Percentiles rank a stretch among this genome's conserved stretches.
phyloP scores from a whole-genome alignment of 2,888 invertebrate species.

The Hanleya hanleyi region DNA sequence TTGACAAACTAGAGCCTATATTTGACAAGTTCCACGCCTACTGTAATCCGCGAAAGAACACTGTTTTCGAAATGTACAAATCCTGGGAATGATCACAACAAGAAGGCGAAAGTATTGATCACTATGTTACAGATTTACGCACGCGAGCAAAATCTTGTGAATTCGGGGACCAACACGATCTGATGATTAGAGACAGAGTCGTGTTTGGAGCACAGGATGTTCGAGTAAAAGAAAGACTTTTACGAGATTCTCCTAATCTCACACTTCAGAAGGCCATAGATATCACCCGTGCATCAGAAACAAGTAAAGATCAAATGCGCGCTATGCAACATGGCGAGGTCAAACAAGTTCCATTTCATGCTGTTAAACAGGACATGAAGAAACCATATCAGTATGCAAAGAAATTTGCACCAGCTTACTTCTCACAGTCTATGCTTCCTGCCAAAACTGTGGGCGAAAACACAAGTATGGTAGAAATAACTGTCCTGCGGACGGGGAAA shows the following conservation, averaged over 20 bases:
- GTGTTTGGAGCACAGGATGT: conserved; percentile 16
- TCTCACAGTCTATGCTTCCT: too few species aligned
- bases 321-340: neutral
- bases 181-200: conserved; percentile 24
- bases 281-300: conserved; percentile 29
- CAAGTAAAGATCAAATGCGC: conserved; percentile 16
- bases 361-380: neutral
- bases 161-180: conserved; percentile 21
- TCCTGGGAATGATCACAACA: conserved; percentile 18
- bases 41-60: conserved; percentile 29
- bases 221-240: conserved; percentile 18
- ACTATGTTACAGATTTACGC: conserved; percentile 26
- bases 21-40: too few species aligned
- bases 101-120: conserved; percentile 22
- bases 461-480: conserved; percentile 12
- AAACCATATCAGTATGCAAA: neutral
- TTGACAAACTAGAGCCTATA: conserved; percentile 6
- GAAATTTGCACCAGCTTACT: too few species aligned
- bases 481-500: conserved; percentile 35
- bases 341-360: neutral
- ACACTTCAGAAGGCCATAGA: conserved; percentile 18
- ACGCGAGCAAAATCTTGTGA: conserved; percentile 21
- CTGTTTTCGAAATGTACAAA: conserved; percentile 21
- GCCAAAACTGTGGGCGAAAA: conserved; percentile 16
- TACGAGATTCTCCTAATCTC: conserved; percentile 21